phyloP scores from a whole-genome alignment of 2,113 vertebrate genomes.

The Morone saxatilis region DNA sequence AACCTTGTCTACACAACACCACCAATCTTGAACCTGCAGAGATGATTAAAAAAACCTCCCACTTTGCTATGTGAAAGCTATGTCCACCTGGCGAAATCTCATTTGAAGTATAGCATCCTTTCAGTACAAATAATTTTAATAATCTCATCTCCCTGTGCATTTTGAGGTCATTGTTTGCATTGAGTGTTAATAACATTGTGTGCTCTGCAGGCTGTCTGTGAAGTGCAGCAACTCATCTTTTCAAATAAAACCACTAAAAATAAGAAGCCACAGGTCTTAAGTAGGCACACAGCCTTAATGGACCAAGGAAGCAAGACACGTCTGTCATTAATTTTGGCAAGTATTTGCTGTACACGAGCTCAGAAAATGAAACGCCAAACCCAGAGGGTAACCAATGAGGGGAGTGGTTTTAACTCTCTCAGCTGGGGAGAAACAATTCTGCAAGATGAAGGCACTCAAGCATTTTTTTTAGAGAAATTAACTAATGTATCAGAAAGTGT shows the following conservation, averaged over 20 bases:
- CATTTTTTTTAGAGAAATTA: conserved; percentile 35
- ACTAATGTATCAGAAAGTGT: conserved; percentile 34
- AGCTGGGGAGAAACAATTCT: conserved; percentile 32
- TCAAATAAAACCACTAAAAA: conserved; percentile 40
- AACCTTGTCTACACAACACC: not conserved
- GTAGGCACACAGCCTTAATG: conserved; percentile 15
- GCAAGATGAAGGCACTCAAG: conserved; percentile 15
- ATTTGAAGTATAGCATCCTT: conserved; percentile 29
- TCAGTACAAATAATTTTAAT: conserved; percentile 38
- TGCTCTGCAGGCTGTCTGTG: conserved; percentile 24
- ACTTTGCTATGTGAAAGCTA: not conserved
- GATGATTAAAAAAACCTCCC: not conserved
- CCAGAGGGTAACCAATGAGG: conserved; percentile 2
- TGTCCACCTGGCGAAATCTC: conserved; percentile 12
- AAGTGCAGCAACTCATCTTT: conserved; percentile 30
- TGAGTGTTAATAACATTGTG: conserved; percentile 46
- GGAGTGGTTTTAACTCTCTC: conserved; percentile 14
- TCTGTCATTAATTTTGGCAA: conserved; percentile 41
- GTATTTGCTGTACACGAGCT: conserved; percentile 46
- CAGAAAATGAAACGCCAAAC: conserved; percentile 23
- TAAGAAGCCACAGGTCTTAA: conserved; percentile 32
- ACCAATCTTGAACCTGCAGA: conserved; percentile 5
- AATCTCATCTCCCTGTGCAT: conserved; percentile 29
- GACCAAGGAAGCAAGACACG: conserved; percentile 7
- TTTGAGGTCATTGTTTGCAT: conserved; percentile 35